Base-by-base conservation (phyloP, 2,888 invertebrate species). In the Horisme vitalbata region DNA sequence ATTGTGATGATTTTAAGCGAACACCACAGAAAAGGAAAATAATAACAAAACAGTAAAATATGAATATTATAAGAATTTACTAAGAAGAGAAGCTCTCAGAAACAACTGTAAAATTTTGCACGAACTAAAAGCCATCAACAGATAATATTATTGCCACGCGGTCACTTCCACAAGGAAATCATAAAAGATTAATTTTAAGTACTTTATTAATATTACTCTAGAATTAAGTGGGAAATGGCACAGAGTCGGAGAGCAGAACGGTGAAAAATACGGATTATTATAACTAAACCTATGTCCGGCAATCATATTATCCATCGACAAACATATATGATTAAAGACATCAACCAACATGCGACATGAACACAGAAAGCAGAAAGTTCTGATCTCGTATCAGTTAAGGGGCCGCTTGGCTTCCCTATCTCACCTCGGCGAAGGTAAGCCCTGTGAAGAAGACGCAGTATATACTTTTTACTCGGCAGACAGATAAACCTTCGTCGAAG, bases 201-300 rank as follows among this genome's bases (percentile, higher is more conserved):
- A 52, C 52, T 47, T 47, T 23, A 20, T 27, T 39, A 41, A 34
- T 28, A 44, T 44, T 28, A 47, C 13, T 39, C 31, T 44, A 49
- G 39, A 32, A 31, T 44, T 35, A 44, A 39, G 34, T 31, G 30
- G 35, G 49, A 38, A 43, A 49, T 49, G 49, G 49, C 49, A 49
- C 49, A 44, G 49, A 49, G 26, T 45, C 39, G 49, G 60, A 67
- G 64, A 61, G 60, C 56, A 59, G 38, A 57, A 58, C 45, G 48
- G 50, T 50, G 51, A 49, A 61, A 38, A 49, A 46, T 45, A 49
- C 43, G 46, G 45, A 26, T 10, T 23, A 23, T n/a, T 41, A 41
- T 20, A 45, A 37, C 35, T 41, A 37, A 44, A 39, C 2, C 48
- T 49, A 44, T 24, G 23, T 31, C 35, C 8, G 35, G 41, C 32